Conservation (phyloP, 2,113 vertebrate genomes). For the Rhizomys pruinosus region DNA sequence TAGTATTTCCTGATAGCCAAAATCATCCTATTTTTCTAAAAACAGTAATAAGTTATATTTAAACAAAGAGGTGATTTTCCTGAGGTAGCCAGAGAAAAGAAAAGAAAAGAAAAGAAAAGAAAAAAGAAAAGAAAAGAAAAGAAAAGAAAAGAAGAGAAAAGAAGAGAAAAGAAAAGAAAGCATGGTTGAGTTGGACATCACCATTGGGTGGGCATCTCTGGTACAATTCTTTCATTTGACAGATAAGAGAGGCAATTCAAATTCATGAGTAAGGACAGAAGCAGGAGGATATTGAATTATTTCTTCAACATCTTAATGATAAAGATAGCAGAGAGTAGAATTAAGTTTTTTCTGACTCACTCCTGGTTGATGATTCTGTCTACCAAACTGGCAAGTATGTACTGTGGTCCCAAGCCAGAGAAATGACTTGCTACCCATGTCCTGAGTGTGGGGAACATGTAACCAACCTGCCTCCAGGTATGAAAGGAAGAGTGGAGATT, state of each 20-base stretch:
- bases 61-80: not conserved
- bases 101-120: not conserved
- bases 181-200: not conserved
- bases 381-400: not conserved
- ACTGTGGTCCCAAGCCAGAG: not conserved
- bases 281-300: not conserved
- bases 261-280: not conserved
- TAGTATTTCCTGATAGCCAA: constrained; percentile 7
- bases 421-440: not conserved
- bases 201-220: not conserved
- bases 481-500: not conserved
- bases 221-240: not conserved
- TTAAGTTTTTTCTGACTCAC: not conserved
- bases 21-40: not conserved
- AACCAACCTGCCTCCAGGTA: not conserved
- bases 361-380: not conserved
- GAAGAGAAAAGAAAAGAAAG: not conserved
- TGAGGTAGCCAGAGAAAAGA: not conserved
- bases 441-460: not conserved
- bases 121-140: constrained; percentile 20
- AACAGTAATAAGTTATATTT: not conserved
- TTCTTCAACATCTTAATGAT: not conserved
- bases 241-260: constrained; percentile 24
- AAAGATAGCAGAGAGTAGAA: not conserved
- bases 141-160: not conserved